Base-by-base conservation (phyloP, 2,113 vertebrate species). In the Genyomyrus donnyi region DNA sequence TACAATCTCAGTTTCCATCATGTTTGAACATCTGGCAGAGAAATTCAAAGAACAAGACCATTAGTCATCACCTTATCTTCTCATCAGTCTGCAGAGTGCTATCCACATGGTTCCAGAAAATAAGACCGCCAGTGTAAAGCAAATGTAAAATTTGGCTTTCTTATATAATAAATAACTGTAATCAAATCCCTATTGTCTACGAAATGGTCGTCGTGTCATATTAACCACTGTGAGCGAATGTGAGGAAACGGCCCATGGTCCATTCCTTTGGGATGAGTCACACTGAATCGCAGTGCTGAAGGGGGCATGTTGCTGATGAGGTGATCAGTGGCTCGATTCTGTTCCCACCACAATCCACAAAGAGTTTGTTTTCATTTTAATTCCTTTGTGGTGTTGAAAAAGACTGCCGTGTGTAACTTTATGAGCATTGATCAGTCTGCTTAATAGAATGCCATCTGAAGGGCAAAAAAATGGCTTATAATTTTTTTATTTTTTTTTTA, bases 11-110 rank as follows among this genome's bases (percentile, higher is more conserved):
- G 19, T 46, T 50, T 50, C 42, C 27, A 53, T 24, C 42, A 0
- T 74, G 48, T 77, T 74, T 77, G 46, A 35, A 50, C n/a, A 39
- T 77, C 77, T 50, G 42, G 70, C 88, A 53, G 27, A 31, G n/a
- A 80, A 77, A 48, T 15, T 35, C 6, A n/a, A 70, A 46, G 21
- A 46, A 52, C 15, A n/a, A 27, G 88, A 80, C 27, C 49, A 42
- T 80, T 49, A 50, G 46, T 89, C 39, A 48, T 77, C 35, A 17
- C 21, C 27, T 89, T 89, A 89, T 89, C 56, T 48, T 88, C 39
- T 70, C 35, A 46, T 88, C 88, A 50, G 74, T 42, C n/a, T 74
- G 8, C 31, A 24, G 27, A 77, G 27, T 45, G 42, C 24, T 89
- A 31, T 53, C 46, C 48, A 31, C 77, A 35, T 39, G 77, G 11